Percentiles rank a stretch among this genome's conserved stretches.
These are phyloP conservation scores for Encarsia formosa DNA, from an alignment of 2,888 invertebrate genomes.

Conservation along the genomic window DNA sequence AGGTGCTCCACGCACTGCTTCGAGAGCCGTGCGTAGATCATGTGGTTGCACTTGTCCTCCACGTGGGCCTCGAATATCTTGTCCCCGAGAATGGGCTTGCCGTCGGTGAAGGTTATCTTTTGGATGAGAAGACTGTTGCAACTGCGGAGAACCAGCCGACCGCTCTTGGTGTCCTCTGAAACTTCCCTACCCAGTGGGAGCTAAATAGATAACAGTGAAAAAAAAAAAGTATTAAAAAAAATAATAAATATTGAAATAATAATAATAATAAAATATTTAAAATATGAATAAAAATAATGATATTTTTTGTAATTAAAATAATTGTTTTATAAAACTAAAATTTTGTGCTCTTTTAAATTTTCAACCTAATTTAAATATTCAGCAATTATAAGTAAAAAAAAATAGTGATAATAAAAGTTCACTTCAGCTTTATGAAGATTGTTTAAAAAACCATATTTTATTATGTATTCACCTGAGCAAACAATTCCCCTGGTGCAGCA, in stretches of 20 bases:
- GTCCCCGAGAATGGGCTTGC: slow-evolving; percentile 17
- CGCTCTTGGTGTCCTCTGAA: slow-evolving; percentile 78
- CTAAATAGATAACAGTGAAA: slow-evolving; percentile 26
- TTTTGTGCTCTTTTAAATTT: too few relatives aligned
- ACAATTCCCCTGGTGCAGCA: slow-evolving; percentile 71
- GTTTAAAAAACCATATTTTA: too few relatives aligned
- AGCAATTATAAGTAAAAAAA: too few relatives aligned
- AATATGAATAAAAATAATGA: background rate
- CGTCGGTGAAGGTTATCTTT: slow-evolving; percentile 20
- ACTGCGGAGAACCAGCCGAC: slow-evolving; percentile 71
- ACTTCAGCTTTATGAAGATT: too few relatives aligned
- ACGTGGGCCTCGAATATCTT: slow-evolving; percentile 66
- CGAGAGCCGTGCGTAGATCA: slow-evolving; percentile 70
- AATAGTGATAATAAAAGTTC: too few relatives aligned
- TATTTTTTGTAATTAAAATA: too few relatives aligned
- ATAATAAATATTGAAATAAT: too few relatives aligned
- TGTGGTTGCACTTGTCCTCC: slow-evolving; percentile 76
- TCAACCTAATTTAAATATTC: too few relatives aligned
- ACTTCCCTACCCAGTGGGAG: slow-evolving; percentile 69
- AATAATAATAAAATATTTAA: too few relatives aligned
- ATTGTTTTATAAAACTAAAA: too few relatives aligned
- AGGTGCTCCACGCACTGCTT: slow-evolving; percentile 63
- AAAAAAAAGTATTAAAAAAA: background rate
- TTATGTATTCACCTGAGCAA: slow-evolving; percentile 59
- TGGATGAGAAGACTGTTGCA: slow-evolving; percentile 66